A percentile compares a stretch with the other conserved stretches of the same genome.
Conservation (phyloP, 1,140 invertebrate genomes). For the Cyphomyrmex costatus region DNA sequence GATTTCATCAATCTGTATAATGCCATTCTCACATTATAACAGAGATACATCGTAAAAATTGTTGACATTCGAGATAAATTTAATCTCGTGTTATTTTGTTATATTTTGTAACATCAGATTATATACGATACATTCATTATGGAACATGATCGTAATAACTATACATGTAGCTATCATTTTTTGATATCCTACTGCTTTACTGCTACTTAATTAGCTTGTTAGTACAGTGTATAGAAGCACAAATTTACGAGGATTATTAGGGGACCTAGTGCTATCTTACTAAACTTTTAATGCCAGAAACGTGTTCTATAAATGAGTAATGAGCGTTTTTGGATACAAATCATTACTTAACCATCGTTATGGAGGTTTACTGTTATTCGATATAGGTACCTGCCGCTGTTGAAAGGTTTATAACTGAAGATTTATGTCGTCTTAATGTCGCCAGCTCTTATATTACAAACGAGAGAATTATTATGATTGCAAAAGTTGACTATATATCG, state of each 20-base stretch:
- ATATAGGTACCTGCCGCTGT: neutral
- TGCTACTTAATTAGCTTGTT: slow-evolving; percentile 3
- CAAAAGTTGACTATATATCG: slow-evolving; percentile 18
- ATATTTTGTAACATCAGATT: neutral
- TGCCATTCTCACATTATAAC: neutral
- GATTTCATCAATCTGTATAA: slow-evolving; percentile 21
- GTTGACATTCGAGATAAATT: neutral
- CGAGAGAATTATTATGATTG: slow-evolving; percentile 39
- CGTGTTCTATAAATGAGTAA: slow-evolving; percentile 16
- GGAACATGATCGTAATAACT: neutral
- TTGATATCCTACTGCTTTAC: neutral
- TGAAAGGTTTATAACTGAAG: slow-evolving; percentile 13
- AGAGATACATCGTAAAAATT: neutral
- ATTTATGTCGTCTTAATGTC: slow-evolving; percentile 26
- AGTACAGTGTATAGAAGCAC: neutral
- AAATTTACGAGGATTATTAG: slow-evolving; percentile 39
- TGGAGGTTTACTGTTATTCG: slow-evolving; percentile 22
- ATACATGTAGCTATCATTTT: neutral
- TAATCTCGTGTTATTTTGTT: neutral
- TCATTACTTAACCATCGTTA: neutral
- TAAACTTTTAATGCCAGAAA: slow-evolving; percentile 12
- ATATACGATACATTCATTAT: neutral
- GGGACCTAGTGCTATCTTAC: slow-evolving; percentile 8
- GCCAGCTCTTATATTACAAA: neutral
- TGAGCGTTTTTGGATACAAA: slow-evolving; percentile 18